Percentiles rank a stretch among this genome's conserved stretches.
phyloP scores from a whole-genome alignment of 2,888 invertebrate species.

The Clunio marinus region DNA sequence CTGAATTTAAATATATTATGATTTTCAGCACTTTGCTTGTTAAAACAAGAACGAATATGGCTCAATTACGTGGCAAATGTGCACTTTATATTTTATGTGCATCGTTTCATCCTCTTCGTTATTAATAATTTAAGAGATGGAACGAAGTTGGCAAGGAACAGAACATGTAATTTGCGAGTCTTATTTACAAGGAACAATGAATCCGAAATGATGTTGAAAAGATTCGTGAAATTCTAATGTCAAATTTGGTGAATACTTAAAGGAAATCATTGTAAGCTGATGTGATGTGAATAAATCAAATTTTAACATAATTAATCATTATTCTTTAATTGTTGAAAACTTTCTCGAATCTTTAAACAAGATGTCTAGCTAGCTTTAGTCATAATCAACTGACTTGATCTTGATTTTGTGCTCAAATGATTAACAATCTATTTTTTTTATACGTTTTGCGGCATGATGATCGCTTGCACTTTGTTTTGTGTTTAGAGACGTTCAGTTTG shows the following conservation, averaged over 20 bases:
- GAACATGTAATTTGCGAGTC: conserved; percentile 10
- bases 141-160: neutral
- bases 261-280: no score
- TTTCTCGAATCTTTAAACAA: conserved; percentile 28
- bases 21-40: neutral
- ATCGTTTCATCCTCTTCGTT: conserved; percentile 15
- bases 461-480: neutral
- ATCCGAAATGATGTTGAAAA: no score
- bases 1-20: conserved; percentile 6
- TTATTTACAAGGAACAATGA: no score
- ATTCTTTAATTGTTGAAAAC: no score
- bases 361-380: conserved; percentile 20
- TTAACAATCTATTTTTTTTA: conserved; percentile 14
- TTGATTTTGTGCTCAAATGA: neutral
- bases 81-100: conserved; percentile 6
- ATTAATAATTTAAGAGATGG: neutral
- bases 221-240: no score
- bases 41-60: conserved; percentile 4
- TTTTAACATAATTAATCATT: no score
- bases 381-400: conserved; percentile 28
- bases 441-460: neutral
- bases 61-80: conserved; percentile 17
- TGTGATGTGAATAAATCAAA: no score
- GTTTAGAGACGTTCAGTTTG: neutral
- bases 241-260: no score